Base-by-base conservation (phyloP, 2,888 invertebrate species). In the Euphydryas editha region DNA sequence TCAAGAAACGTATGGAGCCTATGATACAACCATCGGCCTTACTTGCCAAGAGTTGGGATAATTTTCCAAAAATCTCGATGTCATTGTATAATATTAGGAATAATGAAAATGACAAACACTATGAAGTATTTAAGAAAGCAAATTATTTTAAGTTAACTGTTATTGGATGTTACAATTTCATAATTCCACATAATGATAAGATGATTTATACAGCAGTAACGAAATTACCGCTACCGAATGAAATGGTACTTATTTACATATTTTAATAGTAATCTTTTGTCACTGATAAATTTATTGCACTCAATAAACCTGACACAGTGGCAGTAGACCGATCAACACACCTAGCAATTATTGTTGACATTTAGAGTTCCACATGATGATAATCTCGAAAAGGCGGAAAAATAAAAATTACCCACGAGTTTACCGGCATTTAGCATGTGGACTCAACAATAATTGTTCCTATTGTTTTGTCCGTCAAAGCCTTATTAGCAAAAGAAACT, bases 1-100 rank as follows among this genome's bases (percentile, higher is more conserved):
- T 90, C 0, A 81, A 76, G 62, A 86, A 86, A 73, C 84, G 89
- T 6, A 76, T 92, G 83, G 83, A 90, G 64, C 90, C 88, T 3
- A 76, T 82, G 57, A 59, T 78, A 2, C 62, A 69, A n/a, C 83
- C 78, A 0, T 68, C 83, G 0, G 65, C 77, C 5, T 68, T 86
- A 15, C 62, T 73, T 0, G 72, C 75, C 4, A 86, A 85, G 63
- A 92, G 92, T 72, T 92, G 90, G 90, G 84, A 87, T 56, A 89
- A 86, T 62, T 79, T 91, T 1, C 92, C 92, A 0, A 72, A 87
- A 7, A 70, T 92, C 11, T 80, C 78, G 0, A 72, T 92, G 70
- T 81, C 86, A 44, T 47, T 92, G 11, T 72, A 73, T 8, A 78
- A 81, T 0, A 66, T 72, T 15, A 76, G 84, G 13, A 74, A 89